Base-by-base conservation (phyloP, 2,888 invertebrate genomes). In the Lycaena phlaeas region DNA sequence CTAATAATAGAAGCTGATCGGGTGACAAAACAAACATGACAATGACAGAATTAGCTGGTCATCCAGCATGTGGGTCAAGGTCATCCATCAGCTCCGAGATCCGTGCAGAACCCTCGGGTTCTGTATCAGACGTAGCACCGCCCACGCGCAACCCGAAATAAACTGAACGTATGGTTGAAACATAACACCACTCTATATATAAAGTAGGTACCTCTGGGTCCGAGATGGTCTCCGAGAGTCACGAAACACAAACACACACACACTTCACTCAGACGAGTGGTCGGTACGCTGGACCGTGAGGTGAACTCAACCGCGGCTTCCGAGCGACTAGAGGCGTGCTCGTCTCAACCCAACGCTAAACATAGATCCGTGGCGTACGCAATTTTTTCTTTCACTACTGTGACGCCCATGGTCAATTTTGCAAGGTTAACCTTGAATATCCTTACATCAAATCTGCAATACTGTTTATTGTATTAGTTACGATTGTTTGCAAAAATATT, bases 191-290 rank as follows among this genome's bases (percentile, higher is more conserved):
- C 18, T 18, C 2, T 2, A 22, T 6, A 22, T 9, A 6, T 22
- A 5, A 18, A 4, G 18, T 18, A 18, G n/a, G 5, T 18, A 22
- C 22, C 22, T 22, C 22, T 12, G 11, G 18, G 18, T 34, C 34
- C 34, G 34, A 34, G 34, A n/a, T 17, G n/a, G 31, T 34, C 28
- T 12, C 14, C 34, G 22, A 22, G 22, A 22, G n/a, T 22, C 22
- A 22, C 22, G 22, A 22, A 67, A 65, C 76, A 79, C 81, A 66
- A 71, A 69, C 81, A 79, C 79, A 76, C 79, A 79, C 76, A 74
- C 78, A 78, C 82, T 74, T 78, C 79, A 78, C 79, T 79, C 81
- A n/a, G 62, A 48, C 68, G 55, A 77, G 79, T 78, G 79, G 79
- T 78, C 77, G 76, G 69, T 63, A 49, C 68, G 76, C 75, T 76